Evolutionary conservation across 2,888 invertebrate genomes (phyloP).

Genomic region (Lithophane ornitopus): DNA sequence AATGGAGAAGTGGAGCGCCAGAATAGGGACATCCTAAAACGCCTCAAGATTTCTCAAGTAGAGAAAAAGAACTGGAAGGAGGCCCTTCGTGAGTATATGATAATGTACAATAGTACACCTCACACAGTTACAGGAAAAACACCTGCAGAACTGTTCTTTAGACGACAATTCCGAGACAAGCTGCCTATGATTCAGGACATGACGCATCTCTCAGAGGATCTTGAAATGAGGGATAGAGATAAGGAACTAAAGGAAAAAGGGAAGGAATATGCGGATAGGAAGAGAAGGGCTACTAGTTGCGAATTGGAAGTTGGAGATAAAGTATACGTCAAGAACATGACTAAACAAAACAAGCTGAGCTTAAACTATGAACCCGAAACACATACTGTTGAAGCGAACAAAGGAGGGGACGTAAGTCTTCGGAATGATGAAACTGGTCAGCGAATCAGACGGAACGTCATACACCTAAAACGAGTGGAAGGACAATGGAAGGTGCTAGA

Average conservation of each 20-base stretch:
- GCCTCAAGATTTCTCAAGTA: constrained; percentile 40
- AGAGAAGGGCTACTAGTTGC: constrained; percentile 35
- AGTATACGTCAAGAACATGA: constrained; percentile 53
- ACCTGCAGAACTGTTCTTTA: constrained; percentile 64
- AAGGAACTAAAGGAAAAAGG: constrained; percentile 58
- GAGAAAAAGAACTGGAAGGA: constrained; percentile 53
- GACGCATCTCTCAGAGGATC: constrained; percentile 37
- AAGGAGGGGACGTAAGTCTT: not conserved
- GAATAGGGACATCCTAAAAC: constrained; percentile 5
- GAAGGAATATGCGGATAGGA: constrained; percentile 50
- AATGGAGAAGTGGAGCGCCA: constrained; percentile 65
- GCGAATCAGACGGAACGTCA: not conserved
- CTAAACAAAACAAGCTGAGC: constrained; percentile 45
- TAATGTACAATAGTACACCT: constrained; percentile 68
- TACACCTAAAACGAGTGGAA: not conserved
- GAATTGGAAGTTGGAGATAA: constrained; percentile 48
- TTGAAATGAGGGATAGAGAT: constrained; percentile 61
- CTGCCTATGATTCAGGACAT: constrained; percentile 45
- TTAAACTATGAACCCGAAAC: constrained; percentile 41
- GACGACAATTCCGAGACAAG: constrained; percentile 65
- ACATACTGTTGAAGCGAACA: no score
- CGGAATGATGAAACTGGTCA: not conserved
- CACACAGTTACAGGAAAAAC: constrained; percentile 68
- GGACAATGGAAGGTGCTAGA: not conserved
- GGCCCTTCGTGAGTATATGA: constrained; percentile 56